Conservation (phyloP, 2,113 vertebrate species). For the Motacilla tschutschensis region DNA sequence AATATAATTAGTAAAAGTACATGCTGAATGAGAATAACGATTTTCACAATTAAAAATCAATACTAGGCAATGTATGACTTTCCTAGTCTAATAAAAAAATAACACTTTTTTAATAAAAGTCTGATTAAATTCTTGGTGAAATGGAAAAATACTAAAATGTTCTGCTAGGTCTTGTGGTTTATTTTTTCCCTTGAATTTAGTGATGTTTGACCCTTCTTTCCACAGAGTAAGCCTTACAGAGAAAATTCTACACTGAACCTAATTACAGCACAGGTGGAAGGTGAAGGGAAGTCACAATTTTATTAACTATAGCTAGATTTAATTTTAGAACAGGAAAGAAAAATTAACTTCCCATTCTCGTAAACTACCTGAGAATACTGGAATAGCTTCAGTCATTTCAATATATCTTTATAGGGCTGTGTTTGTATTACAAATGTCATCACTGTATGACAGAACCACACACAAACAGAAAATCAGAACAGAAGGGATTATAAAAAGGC, state of each 20-base stretch:
- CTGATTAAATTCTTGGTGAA: not conserved
- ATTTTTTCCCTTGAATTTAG: not conserved
- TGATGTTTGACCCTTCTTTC: not conserved
- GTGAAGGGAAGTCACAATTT: not conserved
- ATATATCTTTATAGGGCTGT: not conserved
- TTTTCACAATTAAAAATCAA: not conserved
- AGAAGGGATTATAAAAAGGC: constrained; percentile 12
- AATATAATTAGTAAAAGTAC: not conserved
- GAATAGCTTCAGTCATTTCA: not conserved
- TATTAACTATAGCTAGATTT: not conserved
- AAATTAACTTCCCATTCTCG: not conserved
- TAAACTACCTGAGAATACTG: not conserved
- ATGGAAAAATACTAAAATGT: not conserved
- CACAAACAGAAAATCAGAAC: not conserved
- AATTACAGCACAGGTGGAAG: not conserved
- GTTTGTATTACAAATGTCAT: not conserved
- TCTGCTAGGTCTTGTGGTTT: not conserved
- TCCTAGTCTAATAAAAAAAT: not conserved
- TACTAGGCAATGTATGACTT: not conserved
- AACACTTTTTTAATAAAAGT: not conserved
- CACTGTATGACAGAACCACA: not conserved
- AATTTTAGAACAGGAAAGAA: not conserved
- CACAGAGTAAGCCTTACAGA: not conserved
- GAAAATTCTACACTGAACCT: not conserved
- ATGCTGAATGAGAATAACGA: not conserved